Conservation (phyloP, 2,113 vertebrate genomes). For the Mastomys coucha region DNA sequence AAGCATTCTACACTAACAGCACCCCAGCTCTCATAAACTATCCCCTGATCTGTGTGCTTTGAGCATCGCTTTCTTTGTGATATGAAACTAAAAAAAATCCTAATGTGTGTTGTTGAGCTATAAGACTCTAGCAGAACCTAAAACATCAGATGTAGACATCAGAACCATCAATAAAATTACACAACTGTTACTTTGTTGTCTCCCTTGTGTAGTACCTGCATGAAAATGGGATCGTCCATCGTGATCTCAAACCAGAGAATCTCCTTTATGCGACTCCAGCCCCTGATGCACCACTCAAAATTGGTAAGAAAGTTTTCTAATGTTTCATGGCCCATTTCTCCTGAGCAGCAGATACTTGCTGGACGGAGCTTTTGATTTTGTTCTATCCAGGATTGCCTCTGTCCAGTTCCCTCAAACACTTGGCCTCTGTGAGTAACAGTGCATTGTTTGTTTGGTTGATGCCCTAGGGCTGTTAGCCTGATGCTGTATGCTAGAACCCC, state of each 20-base stretch:
- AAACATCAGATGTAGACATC: conserved; percentile 7
- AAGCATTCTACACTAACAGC: background rate
- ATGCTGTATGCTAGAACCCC: background rate
- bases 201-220: conserved; percentile 90
- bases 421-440: background rate
- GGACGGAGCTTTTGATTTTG: background rate
- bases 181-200: conserved; percentile 43
- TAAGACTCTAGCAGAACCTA: background rate
- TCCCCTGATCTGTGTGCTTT: background rate
- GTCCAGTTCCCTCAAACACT: background rate
- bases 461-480: background rate
- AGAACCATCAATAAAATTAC: background rate
- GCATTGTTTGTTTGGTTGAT: background rate
- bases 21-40: background rate
- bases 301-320: conserved; percentile 85
- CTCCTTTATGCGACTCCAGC: conserved; percentile 93
- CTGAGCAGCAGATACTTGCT: conserved; percentile 8
- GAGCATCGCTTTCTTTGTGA: conserved; percentile 41
- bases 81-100: background rate
- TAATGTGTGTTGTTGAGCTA: background rate
- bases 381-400: background rate
- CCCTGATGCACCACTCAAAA: conserved; percentile 93
- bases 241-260: conserved; percentile 94
- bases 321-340: background rate
- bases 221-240: conserved; percentile 94